A percentile compares a stretch with the other conserved stretches of the same genome.
Conservation (phyloP, 2,888 invertebrate genomes). For the Monoplex corrugatus region DNA sequence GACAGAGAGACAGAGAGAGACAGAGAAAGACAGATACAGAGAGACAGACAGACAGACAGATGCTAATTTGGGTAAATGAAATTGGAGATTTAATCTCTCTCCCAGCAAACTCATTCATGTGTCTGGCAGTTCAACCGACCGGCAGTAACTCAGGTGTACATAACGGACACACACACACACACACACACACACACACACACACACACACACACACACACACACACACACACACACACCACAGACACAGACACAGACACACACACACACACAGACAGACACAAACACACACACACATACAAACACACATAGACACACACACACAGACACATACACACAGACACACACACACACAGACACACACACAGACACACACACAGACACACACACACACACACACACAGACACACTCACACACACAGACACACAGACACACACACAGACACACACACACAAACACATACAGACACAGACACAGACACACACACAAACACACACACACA, state of each 20-base stretch:
- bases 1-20: neutral
- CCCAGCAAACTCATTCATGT: too few relatives aligned
- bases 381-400: neutral
- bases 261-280: neutral
- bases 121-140: too few relatives aligned
- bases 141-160: too few relatives aligned
- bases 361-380: neutral
- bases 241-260: neutral
- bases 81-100: too few relatives aligned
- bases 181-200: neutral
- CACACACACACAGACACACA: neutral
- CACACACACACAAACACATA: neutral
- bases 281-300: neutral
- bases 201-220: conserved; percentile 8
- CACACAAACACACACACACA: neutral
- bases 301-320: neutral
- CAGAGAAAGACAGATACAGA: neutral
- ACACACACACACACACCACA: neutral
- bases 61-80: too few relatives aligned
- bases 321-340: neutral
- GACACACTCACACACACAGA: neutral
- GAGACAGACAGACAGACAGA: neutral
- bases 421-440: neutral
- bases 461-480: neutral
- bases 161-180: too few relatives aligned